Percentiles rank a stretch among this genome's conserved stretches.
Conservation (phyloP, 2,888 invertebrate genomes). For the Apodemia hepburni region DNA sequence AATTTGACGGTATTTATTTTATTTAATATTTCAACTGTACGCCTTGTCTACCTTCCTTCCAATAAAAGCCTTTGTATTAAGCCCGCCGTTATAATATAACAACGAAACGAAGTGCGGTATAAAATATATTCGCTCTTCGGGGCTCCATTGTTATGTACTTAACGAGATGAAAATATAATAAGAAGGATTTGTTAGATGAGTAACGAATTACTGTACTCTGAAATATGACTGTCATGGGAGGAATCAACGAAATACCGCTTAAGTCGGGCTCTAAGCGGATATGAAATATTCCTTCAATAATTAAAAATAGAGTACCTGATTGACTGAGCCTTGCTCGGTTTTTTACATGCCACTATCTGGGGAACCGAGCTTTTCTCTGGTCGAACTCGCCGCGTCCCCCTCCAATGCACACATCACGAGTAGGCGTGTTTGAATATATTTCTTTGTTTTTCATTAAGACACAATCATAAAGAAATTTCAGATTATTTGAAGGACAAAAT, state of each 20-base stretch:
- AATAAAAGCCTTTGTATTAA: not conserved
- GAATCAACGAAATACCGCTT: not conserved
- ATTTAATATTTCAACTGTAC: no score
- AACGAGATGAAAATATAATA: constrained; percentile 13
- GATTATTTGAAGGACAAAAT: no score
- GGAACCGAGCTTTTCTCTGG: no score
- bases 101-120: not conserved
- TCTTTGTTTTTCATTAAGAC: no score
- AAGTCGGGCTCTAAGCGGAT: not conserved
- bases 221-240: not conserved
- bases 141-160: constrained; percentile 7
- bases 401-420: no score
- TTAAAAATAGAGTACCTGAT: no score
- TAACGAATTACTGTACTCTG: not conserved
- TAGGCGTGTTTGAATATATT: no score
- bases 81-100: not conserved
- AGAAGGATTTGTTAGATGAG: constrained; percentile 7
- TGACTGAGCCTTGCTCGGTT: no score
- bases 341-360: no score
- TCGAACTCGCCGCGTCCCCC: no score
- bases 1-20: no score
- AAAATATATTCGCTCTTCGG: constrained; percentile 14
- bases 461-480: no score
- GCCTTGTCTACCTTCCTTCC: not conserved
- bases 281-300: not conserved